Evolutionary conservation across 2,113 vertebrate genomes (phyloP).

Genomic region (Silurus asotus): DNA sequence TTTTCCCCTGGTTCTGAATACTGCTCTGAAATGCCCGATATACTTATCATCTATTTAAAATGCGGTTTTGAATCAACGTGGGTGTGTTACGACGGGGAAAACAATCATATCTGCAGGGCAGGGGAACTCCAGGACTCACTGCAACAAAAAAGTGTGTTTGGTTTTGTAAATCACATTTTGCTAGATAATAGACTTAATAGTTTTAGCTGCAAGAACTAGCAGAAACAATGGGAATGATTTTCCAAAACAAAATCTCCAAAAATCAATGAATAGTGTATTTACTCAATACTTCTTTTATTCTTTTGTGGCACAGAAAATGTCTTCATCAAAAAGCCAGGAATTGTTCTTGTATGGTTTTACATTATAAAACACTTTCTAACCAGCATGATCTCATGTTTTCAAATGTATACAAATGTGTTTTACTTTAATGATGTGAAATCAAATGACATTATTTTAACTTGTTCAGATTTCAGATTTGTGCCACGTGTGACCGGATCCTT

Average conservation of each 20-base stretch:
- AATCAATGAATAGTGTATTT: neutral
- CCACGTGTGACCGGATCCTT: conserved; percentile 6
- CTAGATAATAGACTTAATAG: neutral
- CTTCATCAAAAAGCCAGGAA: neutral
- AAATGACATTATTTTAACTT: neutral
- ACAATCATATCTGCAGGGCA: neutral
- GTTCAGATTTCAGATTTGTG: neutral
- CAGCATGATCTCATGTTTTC: neutral
- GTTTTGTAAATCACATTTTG: neutral
- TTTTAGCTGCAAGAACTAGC: neutral
- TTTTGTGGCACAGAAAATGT: neutral
- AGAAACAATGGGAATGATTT: neutral
- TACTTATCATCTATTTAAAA: neutral
- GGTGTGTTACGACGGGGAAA: neutral
- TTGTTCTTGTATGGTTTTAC: neutral
- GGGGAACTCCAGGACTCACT: neutral
- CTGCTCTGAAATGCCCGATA: neutral
- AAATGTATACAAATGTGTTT: neutral
- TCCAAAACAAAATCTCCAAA: neutral
- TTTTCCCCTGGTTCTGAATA: neutral
- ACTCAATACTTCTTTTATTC: neutral
- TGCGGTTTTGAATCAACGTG: neutral
- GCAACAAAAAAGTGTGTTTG: neutral
- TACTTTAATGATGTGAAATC: neutral
- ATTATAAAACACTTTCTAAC: neutral